Evolutionary conservation across 2,797 vertebrate genomes (phyloP).

Genomic region (Pelochelys cantorii): DNA sequence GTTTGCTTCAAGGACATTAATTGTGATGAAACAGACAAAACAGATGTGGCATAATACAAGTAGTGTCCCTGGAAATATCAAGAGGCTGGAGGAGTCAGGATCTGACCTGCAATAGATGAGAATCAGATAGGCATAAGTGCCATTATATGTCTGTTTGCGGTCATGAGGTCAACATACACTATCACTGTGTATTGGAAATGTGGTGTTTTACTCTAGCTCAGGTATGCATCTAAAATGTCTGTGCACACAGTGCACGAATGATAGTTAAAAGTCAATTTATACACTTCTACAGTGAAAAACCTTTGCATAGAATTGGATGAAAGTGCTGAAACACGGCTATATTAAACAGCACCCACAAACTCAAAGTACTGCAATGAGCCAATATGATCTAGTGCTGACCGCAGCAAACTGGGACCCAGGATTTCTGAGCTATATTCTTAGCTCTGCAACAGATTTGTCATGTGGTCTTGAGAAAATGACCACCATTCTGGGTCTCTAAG

Average conservation of each 20-base stretch:
- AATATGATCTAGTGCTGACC: neutral
- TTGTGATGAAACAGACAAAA: neutral
- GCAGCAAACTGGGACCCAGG: neutral
- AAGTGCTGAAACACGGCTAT: neutral
- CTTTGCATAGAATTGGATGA: neutral
- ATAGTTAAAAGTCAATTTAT: neutral
- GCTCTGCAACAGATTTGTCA: neutral
- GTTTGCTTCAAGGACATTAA: neutral
- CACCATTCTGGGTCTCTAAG: neutral
- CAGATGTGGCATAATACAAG: neutral
- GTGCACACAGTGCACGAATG: neutral
- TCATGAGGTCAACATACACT: neutral
- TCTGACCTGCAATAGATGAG: neutral
- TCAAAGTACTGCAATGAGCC: neutral
- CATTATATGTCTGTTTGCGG: neutral
- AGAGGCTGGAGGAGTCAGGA: neutral
- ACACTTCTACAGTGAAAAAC: neutral
- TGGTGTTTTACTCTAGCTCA: neutral
- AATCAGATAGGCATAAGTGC: neutral
- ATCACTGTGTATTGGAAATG: neutral
- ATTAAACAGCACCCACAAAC: neutral
- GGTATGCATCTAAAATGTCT: fast-evolving
- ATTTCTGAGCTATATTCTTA: neutral
- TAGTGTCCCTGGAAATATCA: neutral
- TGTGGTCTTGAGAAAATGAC: neutral